These are phyloP conservation scores for Bombus pascuorum DNA, from an alignment of 1,140 invertebrate species.

Conservation along the genomic window DNA sequence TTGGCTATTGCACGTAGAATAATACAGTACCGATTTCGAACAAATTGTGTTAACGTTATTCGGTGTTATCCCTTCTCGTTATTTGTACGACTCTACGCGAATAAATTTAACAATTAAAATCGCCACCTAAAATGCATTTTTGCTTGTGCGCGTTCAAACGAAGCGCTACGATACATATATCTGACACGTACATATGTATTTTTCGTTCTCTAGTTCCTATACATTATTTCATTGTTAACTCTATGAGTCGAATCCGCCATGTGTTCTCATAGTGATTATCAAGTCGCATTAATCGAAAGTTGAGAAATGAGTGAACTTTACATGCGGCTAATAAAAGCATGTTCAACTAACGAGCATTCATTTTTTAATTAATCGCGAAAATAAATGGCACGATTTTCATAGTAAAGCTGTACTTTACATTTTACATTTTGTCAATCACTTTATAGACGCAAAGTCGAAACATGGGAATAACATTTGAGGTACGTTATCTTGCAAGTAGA, in stretches of 20 bases:
- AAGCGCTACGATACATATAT: neutral
- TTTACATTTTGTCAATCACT: no score
- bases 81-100: neutral
- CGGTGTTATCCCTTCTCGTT: neutral
- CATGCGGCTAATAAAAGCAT: no score
- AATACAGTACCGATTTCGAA: conserved; percentile 9
- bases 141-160: neutral
- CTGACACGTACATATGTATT: neutral
- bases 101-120: neutral
- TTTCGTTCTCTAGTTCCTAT: neutral
- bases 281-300: conserved; percentile 59
- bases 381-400: neutral
- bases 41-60: neutral
- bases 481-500: no score
- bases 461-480: no score
- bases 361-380: neutral
- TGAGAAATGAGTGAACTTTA: conserved; percentile 18
- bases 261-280: conserved; percentile 53
- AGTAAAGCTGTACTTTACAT: neutral
- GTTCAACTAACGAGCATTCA: neutral
- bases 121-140: neutral
- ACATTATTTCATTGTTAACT: neutral
- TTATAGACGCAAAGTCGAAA: no score
- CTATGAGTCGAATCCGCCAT: conserved; percentile 20
- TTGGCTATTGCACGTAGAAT: neutral